Conservation (phyloP, 2,888 invertebrate genomes). For the Ormyrus rosae region DNA sequence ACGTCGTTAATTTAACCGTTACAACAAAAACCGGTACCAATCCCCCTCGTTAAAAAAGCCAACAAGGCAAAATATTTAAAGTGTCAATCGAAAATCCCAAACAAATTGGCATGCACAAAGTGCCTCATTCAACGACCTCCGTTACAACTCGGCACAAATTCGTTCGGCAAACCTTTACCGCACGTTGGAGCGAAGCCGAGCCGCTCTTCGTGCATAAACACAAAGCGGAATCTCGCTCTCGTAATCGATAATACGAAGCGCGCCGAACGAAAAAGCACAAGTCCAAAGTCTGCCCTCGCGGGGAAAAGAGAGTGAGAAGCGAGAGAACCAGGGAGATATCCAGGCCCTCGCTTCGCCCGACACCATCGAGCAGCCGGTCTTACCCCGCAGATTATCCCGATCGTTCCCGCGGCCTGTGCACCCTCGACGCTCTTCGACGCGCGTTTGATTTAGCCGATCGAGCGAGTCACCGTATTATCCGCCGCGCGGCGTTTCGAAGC, state of each 20-base stretch:
- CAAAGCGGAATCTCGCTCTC: too few relatives aligned
- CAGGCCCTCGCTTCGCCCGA: too few relatives aligned
- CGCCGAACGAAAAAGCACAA: too few relatives aligned
- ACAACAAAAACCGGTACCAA: background rate
- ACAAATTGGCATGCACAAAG: background rate
- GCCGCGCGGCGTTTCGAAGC: constrained; percentile 34
- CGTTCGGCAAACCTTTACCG: background rate
- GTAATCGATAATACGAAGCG: too few relatives aligned
- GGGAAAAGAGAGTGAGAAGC: too few relatives aligned
- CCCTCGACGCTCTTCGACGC: background rate
- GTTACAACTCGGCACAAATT: constrained; percentile 30
- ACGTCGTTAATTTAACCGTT: background rate
- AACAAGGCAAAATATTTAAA: background rate
- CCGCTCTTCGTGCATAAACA: background rate
- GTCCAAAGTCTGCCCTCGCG: too few relatives aligned
- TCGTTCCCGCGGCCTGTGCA: background rate
- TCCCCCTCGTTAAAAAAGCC: background rate
- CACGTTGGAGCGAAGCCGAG: background rate
- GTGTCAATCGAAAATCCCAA: background rate
- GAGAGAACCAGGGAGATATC: too few relatives aligned
- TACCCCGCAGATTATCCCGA: background rate
- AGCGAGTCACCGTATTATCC: constrained; percentile 10
- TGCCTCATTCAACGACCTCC: constrained; percentile 25
- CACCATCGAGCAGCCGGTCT: too few relatives aligned
- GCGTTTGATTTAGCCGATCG: constrained; percentile 41